phyloP scores from a whole-genome alignment of 2,888 invertebrate species.

The Arrhopalites spinosus region DNA sequence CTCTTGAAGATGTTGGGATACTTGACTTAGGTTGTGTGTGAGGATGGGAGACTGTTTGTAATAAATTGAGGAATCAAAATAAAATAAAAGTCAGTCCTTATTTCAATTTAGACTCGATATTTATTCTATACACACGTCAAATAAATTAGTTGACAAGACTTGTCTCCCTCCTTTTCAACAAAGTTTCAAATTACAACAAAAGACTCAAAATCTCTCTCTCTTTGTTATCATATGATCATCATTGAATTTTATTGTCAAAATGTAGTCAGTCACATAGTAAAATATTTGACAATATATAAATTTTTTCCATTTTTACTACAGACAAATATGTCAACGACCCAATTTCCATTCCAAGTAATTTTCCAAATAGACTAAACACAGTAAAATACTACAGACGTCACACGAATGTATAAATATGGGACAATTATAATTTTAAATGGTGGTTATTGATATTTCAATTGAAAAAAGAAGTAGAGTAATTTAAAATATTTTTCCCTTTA shows the following conservation, averaged over 20 bases:
- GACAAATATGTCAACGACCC: too few relatives aligned
- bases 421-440: background rate
- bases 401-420: too few relatives aligned
- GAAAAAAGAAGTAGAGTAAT: background rate
- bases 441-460: background rate
- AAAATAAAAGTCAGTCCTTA: slow-evolving; percentile 26
- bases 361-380: too few relatives aligned
- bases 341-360: too few relatives aligned
- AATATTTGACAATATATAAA: too few relatives aligned
- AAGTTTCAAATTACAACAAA: background rate
- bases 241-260: background rate
- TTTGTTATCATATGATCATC: background rate
- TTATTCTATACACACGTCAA: background rate
- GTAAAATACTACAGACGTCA: too few relatives aligned
- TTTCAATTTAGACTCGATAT: background rate
- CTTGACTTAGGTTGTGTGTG: too few relatives aligned
- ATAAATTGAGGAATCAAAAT: slow-evolving; percentile 26
- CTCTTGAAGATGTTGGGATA: background rate
- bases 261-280: too few relatives aligned
- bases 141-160: background rate
- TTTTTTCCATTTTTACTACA: too few relatives aligned
- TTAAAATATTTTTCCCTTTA: background rate
- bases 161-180: background rate
- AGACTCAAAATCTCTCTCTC: background rate
- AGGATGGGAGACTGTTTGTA: too few relatives aligned